Evolutionary conservation across 2,113 vertebrate genomes (phyloP).

Genomic region (Mesoclemmys tuberculata): DNA sequence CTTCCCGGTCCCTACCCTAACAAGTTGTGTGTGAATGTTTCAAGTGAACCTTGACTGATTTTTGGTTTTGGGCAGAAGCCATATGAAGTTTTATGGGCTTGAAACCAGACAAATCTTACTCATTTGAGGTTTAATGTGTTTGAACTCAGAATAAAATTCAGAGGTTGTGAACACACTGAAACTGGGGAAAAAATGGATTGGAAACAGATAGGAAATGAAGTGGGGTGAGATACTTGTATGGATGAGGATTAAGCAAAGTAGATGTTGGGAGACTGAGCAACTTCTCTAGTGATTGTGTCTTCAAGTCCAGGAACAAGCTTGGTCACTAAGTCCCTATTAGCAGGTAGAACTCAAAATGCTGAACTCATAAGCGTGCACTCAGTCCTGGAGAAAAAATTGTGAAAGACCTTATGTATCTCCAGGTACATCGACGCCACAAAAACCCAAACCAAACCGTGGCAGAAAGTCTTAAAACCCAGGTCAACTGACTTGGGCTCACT

Average conservation of each 20-base stretch:
- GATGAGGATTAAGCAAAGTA: neutral
- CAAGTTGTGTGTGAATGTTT: neutral
- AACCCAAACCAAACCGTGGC: neutral
- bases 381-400: neutral
- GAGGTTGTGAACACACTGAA: neutral
- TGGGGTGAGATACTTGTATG: neutral
- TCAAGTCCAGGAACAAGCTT: neutral
- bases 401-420: fast-evolving
- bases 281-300: neutral
- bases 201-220: neutral
- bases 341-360: neutral
- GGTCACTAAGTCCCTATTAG: neutral
- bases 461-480: neutral
- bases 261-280: neutral
- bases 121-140: neutral
- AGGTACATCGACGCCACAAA: neutral
- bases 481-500: too few species aligned
- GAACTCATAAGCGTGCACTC: fast-evolving
- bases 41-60: constrained; percentile 27
- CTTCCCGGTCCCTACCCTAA: neutral
- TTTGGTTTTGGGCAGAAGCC: constrained; percentile 5
- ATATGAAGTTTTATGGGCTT: neutral
- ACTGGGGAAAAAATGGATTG: neutral
- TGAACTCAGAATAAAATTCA: neutral
- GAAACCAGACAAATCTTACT: neutral